phyloP scores from a whole-genome alignment of 2,113 vertebrate species.

The Cromileptes altivelis region DNA sequence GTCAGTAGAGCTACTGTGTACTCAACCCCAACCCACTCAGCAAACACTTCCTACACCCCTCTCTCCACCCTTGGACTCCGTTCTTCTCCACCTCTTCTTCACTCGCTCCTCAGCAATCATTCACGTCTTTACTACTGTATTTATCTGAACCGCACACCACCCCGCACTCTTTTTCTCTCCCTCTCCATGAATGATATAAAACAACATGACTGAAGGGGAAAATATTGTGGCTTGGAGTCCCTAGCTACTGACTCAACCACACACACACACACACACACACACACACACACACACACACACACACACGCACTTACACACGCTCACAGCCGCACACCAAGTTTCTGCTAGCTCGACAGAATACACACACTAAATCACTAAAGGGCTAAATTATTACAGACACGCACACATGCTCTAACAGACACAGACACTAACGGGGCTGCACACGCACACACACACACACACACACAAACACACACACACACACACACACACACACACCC shows the following conservation, averaged over 20 bases:
- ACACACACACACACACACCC: slow-evolving; percentile 42
- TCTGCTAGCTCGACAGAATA: slow-evolving; percentile 81
- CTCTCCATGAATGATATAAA: slow-evolving; percentile 75
- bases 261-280: slow-evolving; percentile 50
- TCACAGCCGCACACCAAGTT: slow-evolving; percentile 60
- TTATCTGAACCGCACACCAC: slow-evolving; percentile 54
- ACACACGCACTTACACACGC: slow-evolving; percentile 35
- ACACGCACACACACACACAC: slow-evolving; percentile 57
- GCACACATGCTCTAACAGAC: slow-evolving; percentile 52
- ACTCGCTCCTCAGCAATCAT: slow-evolving; percentile 38
- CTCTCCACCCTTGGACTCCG: slow-evolving; percentile 20
- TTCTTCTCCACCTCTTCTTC: slow-evolving; percentile 35
- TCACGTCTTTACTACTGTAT: slow-evolving; percentile 58
- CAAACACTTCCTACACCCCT: slow-evolving; percentile 67
- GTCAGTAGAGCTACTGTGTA: slow-evolving; percentile 80
- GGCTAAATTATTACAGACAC: slow-evolving; percentile 77
- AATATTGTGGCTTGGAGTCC: slow-evolving; percentile 79
- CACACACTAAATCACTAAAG: slow-evolving; percentile 80
- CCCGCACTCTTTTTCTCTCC: slow-evolving; percentile 43
- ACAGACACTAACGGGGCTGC: slow-evolving; percentile 13
- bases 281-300: slow-evolving; percentile 41
- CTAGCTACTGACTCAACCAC: slow-evolving; percentile 70
- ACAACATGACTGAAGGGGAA: slow-evolving; percentile 79
- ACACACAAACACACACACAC: slow-evolving; percentile 62
- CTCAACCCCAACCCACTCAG: slow-evolving; percentile 77